Evolutionary conservation across 92 coral and sea anemone species (phyloP), one percentile per base, ranked within the genome.

Genomic region (Parazoanthus darwini): DNA sequence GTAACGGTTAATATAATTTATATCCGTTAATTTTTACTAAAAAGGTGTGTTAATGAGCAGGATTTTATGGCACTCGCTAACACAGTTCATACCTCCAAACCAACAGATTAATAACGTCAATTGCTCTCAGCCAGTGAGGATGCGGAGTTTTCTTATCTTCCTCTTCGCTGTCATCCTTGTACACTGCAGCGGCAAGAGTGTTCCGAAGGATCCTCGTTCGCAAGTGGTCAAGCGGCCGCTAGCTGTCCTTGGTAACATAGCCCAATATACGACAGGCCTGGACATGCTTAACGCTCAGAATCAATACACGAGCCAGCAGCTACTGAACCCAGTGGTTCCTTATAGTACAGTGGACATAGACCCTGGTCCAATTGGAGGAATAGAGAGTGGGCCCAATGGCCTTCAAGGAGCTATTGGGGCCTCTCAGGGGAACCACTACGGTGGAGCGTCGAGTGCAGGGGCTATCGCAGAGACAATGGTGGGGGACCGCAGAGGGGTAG

Each of bases 161-260:
- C 50, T 83, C 66, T 14, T 83, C 7, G 77, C 71, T 66, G 86
- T 67, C 63, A 42, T 83, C n/a, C 5, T 51, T 9, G 46, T 79
- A 15, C 79, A n/a, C 15, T 84, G 87, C 18, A 70, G 79, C 79
- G 46, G 87, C 87, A 84, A 84, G 87, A 83, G 87, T 83, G 74
- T 70, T 11, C 50, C 22, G 43, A 84, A 70, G 22, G 87, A 46
- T 3, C 66, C 18, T 22, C 87, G 79, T 46, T 84, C 87, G 38
- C 87, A 68, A 70, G 78, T 84, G 37, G 43, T 68, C 39, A 84
- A 84, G 74, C 66, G 67, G 20, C 87, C 87, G 46, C 67, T 72
- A 4, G 66, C 87, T 5, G 8, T 48, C 65, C 79, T 73, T 8
- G 79, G 65, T 5, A 84, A 48, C 16, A 84, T 63, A 14, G 87